phyloP scores from a whole-genome alignment of 2,888 invertebrate species.

The Cataglyphis altisquamis region DNA sequence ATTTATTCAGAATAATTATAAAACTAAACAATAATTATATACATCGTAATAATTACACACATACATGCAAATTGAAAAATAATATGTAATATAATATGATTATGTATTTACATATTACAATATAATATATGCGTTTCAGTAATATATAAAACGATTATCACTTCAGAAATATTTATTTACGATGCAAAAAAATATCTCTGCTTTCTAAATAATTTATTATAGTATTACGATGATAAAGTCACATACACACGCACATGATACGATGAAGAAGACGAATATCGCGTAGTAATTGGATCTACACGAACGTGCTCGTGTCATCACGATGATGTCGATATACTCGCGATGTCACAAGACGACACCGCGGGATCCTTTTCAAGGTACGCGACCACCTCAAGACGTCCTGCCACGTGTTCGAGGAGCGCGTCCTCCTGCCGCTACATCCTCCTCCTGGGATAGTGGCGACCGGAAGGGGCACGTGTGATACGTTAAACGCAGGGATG shows the following conservation, averaged over 20 bases:
- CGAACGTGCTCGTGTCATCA: constrained; percentile 15
- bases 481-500: constrained; percentile 58
- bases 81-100: neutral
- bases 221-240: neutral
- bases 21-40: neutral
- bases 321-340: constrained; percentile 17
- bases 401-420: constrained; percentile 74
- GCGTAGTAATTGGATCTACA: constrained; percentile 18
- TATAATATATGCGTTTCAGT: too few relatives aligned
- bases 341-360: neutral
- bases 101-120: too few relatives aligned
- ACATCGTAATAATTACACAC: neutral
- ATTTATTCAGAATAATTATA: too few relatives aligned
- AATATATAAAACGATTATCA: neutral
- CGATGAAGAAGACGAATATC: neutral
- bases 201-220: neutral
- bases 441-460: constrained; percentile 61
- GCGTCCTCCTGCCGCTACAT: constrained; percentile 38
- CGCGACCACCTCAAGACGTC: constrained; percentile 67
- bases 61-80: too few relatives aligned
- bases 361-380: constrained; percentile 3
- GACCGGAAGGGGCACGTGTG: constrained; percentile 75
- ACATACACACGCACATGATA: neutral
- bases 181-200: neutral
- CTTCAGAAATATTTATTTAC: neutral